Evolutionary conservation across 2,888 invertebrate species (phyloP).

Genomic region (Byasa hedistus): DNA sequence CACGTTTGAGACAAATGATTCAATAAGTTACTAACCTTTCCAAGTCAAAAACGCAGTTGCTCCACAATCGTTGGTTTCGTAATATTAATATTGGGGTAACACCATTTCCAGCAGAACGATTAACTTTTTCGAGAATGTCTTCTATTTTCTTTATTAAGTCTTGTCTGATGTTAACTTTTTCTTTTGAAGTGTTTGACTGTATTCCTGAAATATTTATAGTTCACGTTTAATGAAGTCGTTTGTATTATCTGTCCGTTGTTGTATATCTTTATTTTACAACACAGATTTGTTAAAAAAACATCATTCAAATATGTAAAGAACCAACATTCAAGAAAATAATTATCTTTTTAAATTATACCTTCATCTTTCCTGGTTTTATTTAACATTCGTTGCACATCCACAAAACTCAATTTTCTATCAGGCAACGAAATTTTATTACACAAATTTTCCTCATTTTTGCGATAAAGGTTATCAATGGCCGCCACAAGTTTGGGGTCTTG

Average conservation of each 20-base stretch:
- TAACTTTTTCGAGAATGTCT: slow-evolving; percentile 61
- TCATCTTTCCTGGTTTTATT: slow-evolving; percentile 39
- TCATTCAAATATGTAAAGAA: neutral
- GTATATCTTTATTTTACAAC: no score
- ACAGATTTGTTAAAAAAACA: neutral
- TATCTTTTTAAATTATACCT: slow-evolving; percentile 37
- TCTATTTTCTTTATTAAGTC: slow-evolving; percentile 64
- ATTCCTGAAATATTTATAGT: neutral
- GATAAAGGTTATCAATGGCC: slow-evolving; percentile 63
- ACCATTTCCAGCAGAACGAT: slow-evolving; percentile 60
- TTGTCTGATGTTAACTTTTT: slow-evolving; percentile 48
- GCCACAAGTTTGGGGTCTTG: slow-evolving; percentile 62
- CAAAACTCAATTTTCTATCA: slow-evolving; percentile 61
- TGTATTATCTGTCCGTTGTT: no score
- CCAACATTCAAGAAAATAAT: no score
- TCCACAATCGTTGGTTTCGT: slow-evolving; percentile 72
- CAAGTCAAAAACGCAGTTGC: slow-evolving; percentile 76
- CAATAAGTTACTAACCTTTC: slow-evolving; percentile 59
- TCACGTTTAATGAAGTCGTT: no score
- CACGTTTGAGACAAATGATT: neutral
- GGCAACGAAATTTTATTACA: slow-evolving; percentile 47
- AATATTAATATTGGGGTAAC: slow-evolving; percentile 61
- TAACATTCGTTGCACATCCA: slow-evolving; percentile 59
- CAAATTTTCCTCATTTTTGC: slow-evolving; percentile 36
- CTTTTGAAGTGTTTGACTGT: slow-evolving; percentile 40